phyloP scores from a whole-genome alignment of 2,888 invertebrate species.

The Temnothorax ravouxi region DNA sequence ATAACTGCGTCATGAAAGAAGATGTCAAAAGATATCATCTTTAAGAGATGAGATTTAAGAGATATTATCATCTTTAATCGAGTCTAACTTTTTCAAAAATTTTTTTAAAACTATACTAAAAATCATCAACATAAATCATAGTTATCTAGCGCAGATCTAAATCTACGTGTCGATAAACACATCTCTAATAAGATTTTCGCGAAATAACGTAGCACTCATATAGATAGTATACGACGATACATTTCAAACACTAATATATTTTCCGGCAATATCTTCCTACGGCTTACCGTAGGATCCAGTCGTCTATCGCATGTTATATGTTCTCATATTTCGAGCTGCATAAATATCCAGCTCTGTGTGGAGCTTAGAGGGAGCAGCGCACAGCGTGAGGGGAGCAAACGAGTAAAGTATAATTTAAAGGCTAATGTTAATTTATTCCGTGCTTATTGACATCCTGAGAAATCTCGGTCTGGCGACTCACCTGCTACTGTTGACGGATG shows the following conservation, averaged over 20 bases:
- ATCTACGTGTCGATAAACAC: neutral
- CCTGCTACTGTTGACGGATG: constrained; percentile 94
- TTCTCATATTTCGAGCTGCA: constrained; percentile 7
- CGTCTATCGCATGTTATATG: constrained; percentile 3
- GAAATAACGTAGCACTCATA: neutral
- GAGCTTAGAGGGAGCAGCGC: neutral
- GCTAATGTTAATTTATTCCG: constrained; percentile 25
- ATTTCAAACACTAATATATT: neutral
- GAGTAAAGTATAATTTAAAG: constrained; percentile 15
- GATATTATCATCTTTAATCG: neutral
- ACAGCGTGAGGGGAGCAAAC: neutral
- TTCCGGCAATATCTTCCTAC: constrained; percentile 13
- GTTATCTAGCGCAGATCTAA: neutral
- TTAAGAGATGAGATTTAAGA: too few relatives aligned
- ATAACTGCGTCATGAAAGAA: neutral
- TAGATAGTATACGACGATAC: neutral
- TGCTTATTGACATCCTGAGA: neutral
- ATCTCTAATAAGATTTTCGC: neutral
- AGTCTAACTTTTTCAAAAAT: neutral
- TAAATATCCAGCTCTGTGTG: constrained; percentile 1
- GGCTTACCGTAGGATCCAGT: neutral
- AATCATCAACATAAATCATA: neutral
- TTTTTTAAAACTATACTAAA: neutral
- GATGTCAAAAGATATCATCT: neutral
- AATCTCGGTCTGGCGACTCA: constrained; percentile 80